Evolutionary conservation across 1,140 invertebrate genomes (phyloP), one percentile per base, ranked within the genome.

Genomic region (Diachasmimorpha longicaudata): DNA sequence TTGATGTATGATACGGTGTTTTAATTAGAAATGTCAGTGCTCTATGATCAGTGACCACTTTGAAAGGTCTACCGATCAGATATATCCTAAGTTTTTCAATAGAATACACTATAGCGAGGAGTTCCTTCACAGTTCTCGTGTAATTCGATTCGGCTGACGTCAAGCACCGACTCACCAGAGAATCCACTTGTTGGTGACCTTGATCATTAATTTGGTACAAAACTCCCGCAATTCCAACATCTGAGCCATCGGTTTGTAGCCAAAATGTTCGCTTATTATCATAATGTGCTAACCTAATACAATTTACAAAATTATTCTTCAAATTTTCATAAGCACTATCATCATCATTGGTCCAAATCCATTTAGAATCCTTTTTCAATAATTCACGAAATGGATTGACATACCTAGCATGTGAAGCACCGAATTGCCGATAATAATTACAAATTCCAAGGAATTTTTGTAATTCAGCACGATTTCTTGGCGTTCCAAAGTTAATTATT

Each of bases 71-170:
- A 1, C 25, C 14, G 14, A 23, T 13, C 14, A 72, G 21, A 39
- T 71, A 76, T 6, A 21, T 25, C 11, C 70, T 31, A 63, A 71
- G 72, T n/a, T 58, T 63, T 9, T 39, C 11, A 0, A 76, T 4
- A 8, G 36, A 1, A 46, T 63, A 72, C 0, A 76, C 37, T 14
- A 76, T 63, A 0, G 75, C 75, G 4, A 76, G n/a, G 4, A 76
- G n/a, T 39, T 76, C 75, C 14, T 72, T 76, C 21, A 72, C 69
- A 5, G 75, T 76, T n/a, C 69, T 76, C 0, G 46, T 71, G 31
- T 76, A 76, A 71, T 72, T 71, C 1, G 14, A 63, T 31, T 76
- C 69, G 2, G 68, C 23, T 13, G 25, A 13, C 1, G 1, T 9
- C 0, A 69, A n/a, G 16, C 67, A 37, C 4, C 67, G 31, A 37